phyloP scores from a whole-genome alignment of 2,113 vertebrate genomes.

The Cinclus mexicanus region DNA sequence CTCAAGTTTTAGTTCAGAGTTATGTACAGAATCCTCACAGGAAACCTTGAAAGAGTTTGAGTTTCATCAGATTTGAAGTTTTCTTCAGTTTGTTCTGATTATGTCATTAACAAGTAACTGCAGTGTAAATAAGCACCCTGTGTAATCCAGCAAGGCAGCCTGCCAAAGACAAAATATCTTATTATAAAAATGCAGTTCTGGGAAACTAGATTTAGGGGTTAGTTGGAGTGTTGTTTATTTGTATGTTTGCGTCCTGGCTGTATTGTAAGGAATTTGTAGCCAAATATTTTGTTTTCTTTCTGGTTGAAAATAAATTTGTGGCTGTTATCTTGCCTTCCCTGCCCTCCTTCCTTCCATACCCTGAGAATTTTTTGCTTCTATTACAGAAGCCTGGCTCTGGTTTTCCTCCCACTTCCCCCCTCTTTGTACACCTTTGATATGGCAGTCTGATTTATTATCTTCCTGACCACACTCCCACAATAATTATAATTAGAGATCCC shows the following conservation, averaged over 20 bases:
- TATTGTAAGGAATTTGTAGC: constrained; percentile 5
- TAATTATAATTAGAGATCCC: constrained; percentile 39
- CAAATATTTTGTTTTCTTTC: constrained; percentile 44
- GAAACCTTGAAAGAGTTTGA: background rate
- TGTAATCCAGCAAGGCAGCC: constrained; percentile 13
- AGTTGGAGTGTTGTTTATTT: constrained; percentile 12
- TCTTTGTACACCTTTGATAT: constrained; percentile 46
- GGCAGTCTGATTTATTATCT: constrained; percentile 50
- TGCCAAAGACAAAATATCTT: constrained; percentile 19
- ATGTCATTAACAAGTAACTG: constrained; percentile 21
- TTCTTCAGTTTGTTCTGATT: constrained; percentile 21
- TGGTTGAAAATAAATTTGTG: constrained; percentile 9
- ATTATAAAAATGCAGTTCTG: constrained; percentile 1
- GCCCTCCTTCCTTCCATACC: background rate
- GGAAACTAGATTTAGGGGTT: background rate
- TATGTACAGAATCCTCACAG: background rate
- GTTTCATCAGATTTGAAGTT: background rate
- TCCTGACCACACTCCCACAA: constrained; percentile 55
- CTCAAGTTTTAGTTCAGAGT: background rate
- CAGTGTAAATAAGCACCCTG: background rate
- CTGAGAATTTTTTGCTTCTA: constrained; percentile 1
- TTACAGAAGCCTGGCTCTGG: background rate
- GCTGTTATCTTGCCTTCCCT: constrained; percentile 37
- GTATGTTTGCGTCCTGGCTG: background rate
- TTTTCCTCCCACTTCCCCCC: background rate